Percentiles rank a stretch among this genome's conserved stretches.
These are phyloP conservation scores for Tricholauxania praeusta DNA, from an alignment of 2,888 invertebrate genomes.

Conservation along the genomic window DNA sequence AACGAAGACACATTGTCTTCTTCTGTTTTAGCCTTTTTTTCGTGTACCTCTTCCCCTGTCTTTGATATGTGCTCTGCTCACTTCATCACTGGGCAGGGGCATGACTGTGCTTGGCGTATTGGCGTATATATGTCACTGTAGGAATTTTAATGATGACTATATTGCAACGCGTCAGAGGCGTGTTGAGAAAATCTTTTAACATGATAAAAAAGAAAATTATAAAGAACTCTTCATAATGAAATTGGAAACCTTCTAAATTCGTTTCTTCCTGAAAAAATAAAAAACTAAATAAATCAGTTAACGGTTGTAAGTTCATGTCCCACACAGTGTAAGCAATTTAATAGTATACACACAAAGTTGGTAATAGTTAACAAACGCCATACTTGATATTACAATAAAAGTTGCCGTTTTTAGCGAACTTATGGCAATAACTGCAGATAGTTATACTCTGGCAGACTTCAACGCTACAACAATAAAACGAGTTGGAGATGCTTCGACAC, in stretches of 20 bases:
- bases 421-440: too few species aligned
- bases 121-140: slow-evolving; percentile 52
- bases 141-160: slow-evolving; percentile 64
- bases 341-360: too few species aligned
- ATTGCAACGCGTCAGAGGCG: slow-evolving; percentile 52
- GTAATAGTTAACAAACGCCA: too few species aligned
- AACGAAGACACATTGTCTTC: slow-evolving; percentile 50
- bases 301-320: too few species aligned
- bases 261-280: too few species aligned
- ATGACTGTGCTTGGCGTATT: slow-evolving; percentile 34
- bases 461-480: too few species aligned
- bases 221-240: background rate
- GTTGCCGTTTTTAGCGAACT: too few species aligned
- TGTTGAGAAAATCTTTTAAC: slow-evolving; percentile 19
- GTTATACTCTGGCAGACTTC: too few species aligned
- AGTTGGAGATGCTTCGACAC: too few species aligned
- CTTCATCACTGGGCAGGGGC: slow-evolving; percentile 7
- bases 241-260: background rate
- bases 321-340: too few species aligned
- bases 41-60: background rate
- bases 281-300: too few species aligned
- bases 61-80: background rate
- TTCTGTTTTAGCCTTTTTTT: slow-evolving; percentile 1
- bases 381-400: too few species aligned
- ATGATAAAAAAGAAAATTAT: background rate